Base-by-base conservation (phyloP, 2,888 invertebrate species). In the Synergus gifuensis region DNA sequence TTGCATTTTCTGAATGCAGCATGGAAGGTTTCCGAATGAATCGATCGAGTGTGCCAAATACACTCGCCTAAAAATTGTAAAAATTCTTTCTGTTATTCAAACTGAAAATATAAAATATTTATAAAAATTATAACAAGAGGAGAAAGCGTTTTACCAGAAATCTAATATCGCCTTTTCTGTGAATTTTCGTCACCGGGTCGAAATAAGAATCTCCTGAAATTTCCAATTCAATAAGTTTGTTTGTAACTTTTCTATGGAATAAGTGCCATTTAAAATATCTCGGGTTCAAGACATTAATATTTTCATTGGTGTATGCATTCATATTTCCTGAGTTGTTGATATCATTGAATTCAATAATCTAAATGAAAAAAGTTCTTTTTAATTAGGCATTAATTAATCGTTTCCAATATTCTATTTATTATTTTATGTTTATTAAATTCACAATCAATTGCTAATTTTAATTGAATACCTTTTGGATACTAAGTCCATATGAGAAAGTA, bases 1-100 rank as follows among this genome's bases (percentile, higher is more conserved):
- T 94, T 0, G 94, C 94, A 92, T 96, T 95, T 58, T 94, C 94
- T 0, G 95, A 94, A 92, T 95, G 95, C 83, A 95, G 93, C 81
- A 96, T 93, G 78, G 94, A 95, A 0, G 96, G 96, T 8, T 94
- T 91, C n/a, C 86, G 79, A 22, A 86, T 85, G n/a, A 90, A 94
- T 87, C 95, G 94, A 66, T 93, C 93, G 5, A 90, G 85, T 1
- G 88, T 89, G 73, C 92, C 92, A 87, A 92, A 93, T 66, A 93
- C 92, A 80, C 93, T 94, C 82, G 96, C 89, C 96, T 96, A 91
- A 60, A 87, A 89, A 28, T 77, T 28, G 46, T 73, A 76, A 77
- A 28, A 44, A 60, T 46, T 4, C 14, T 69, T 18, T 46, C 54
- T 63, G 28, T 85, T 28, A n/a, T 16, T 16, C 3, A n/a, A 64